These are phyloP conservation scores for Lucilia cuprina DNA, from an alignment of 1,140 invertebrate species.

Conservation along the genomic window DNA sequence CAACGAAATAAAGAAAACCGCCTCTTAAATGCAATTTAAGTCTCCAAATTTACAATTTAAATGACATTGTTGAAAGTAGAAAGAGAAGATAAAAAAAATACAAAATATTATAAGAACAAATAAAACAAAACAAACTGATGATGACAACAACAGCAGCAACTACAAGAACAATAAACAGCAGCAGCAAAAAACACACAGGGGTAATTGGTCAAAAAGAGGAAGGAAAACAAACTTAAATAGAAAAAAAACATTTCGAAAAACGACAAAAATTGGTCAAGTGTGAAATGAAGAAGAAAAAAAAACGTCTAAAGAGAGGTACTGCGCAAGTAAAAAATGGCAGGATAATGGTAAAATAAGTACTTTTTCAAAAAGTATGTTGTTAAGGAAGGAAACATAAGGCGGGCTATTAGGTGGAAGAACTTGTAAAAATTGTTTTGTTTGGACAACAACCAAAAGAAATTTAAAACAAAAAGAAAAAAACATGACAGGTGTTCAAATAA, in stretches of 20 bases:
- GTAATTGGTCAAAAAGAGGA: constrained; percentile 11
- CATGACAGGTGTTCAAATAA: constrained; percentile 3
- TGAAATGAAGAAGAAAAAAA: neutral
- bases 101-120: neutral
- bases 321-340: constrained; percentile 30
- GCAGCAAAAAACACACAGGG: constrained; percentile 1
- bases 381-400: neutral
- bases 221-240: constrained; percentile 11
- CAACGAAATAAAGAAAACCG: neutral
- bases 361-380: neutral
- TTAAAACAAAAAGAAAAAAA: neutral
- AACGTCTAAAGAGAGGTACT: neutral
- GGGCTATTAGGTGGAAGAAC: neutral
- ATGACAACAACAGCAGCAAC: neutral
- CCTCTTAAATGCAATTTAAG: neutral
- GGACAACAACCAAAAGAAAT: neutral
- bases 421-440: neutral
- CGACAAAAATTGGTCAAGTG: constrained; percentile 28
- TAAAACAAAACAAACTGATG: constrained; percentile 1
- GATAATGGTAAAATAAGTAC: constrained; percentile 5
- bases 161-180: neutral
- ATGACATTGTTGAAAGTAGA: neutral
- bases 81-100: neutral
- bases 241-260: neutral
- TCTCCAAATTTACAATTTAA: constrained; percentile 16